These are phyloP conservation scores for Scolopax mira DNA, from an alignment of 2,113 vertebrate species.

Conservation along the genomic window DNA sequence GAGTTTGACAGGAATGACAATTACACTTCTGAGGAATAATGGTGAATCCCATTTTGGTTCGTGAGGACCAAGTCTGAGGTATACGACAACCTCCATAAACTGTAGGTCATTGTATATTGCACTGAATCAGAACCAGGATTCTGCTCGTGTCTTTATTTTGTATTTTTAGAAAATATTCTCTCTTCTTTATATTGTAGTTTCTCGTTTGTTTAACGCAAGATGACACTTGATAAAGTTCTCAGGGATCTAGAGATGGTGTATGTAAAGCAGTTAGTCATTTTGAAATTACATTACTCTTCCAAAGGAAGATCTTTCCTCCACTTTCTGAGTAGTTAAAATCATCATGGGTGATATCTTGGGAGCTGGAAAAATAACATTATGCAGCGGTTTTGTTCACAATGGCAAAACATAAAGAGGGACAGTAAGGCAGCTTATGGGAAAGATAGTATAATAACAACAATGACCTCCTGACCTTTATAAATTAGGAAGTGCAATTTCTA, in stretches of 20 bases:
- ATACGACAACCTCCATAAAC: not conserved
- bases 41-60: not conserved
- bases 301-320: not conserved
- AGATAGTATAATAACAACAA: conserved; percentile 23
- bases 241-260: not conserved
- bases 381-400: not conserved
- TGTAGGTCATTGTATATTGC: not conserved
- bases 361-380: not conserved
- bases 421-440: conserved; percentile 46
- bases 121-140: not conserved
- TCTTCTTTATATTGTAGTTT: not conserved
- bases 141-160: not conserved
- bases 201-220: not conserved
- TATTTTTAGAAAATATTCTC: not conserved
- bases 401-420: not conserved
- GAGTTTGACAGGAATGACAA: not conserved
- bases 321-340: not conserved
- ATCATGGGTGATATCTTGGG: not conserved
- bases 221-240: not conserved
- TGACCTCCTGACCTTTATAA: conserved; percentile 10
- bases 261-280: not conserved
- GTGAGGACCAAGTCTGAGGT: not conserved
- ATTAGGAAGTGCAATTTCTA: conserved; percentile 44
- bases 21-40: not conserved
- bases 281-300: not conserved